phyloP scores from a whole-genome alignment of 2,113 vertebrate genomes.

The Leptobrachium leishanense region DNA sequence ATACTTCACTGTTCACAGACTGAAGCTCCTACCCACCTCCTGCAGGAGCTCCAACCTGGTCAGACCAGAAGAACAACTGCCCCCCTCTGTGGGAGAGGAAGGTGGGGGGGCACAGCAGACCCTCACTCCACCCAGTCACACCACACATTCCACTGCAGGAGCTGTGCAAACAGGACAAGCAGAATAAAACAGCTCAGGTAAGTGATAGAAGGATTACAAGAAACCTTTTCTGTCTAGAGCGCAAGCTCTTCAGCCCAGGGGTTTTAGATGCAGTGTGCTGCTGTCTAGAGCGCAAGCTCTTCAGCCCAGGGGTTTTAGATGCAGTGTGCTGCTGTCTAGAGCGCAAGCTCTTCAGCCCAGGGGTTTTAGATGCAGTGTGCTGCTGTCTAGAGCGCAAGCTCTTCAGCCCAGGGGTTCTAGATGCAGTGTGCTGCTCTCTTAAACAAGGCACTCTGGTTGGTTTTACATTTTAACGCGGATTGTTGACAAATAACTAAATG shows the following conservation, averaged over 20 bases:
- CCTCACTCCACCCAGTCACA: neutral
- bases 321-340: too few relatives aligned
- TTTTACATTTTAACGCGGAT: too few relatives aligned
- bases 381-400: neutral
- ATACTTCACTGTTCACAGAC: neutral
- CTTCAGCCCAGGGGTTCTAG: neutral
- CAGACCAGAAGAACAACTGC: slow-evolving; percentile 13
- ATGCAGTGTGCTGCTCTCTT: neutral
- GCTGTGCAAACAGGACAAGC: neutral
- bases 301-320: neutral
- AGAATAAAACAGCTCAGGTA: neutral
- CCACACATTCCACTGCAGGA: neutral
- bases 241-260: too few relatives aligned
- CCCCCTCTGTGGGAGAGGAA: neutral
- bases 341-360: too few relatives aligned
- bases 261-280: too few relatives aligned
- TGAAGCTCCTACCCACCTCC: neutral
- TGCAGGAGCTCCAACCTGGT: neutral
- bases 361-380: too few relatives aligned
- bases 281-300: neutral
- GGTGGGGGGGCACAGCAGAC: neutral
- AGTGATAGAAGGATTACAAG: neutral
- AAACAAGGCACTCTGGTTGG: too few relatives aligned
- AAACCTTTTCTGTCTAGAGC: too few relatives aligned
- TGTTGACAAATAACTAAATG: too few relatives aligned